Base-by-base conservation (phyloP, 2,113 vertebrate genomes). In the Prunella himalayana region DNA sequence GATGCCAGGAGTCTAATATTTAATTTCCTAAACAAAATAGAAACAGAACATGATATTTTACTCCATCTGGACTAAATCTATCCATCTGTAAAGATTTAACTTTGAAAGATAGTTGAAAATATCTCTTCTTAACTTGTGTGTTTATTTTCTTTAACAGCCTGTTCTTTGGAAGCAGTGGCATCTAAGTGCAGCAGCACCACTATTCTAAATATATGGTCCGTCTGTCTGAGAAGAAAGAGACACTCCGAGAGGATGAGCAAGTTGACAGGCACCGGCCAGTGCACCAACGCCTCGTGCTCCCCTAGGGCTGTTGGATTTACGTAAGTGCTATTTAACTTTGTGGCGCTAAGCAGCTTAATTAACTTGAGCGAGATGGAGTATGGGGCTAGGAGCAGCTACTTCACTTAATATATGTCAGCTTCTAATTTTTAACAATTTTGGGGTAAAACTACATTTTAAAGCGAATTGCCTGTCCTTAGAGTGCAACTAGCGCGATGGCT, bases 231-330 rank as follows among this genome's bases (percentile, higher is more conserved):
- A 5, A 15, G 57, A n/a, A 20, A 44, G 25, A 39, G 59, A 2
- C 4, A 3, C n/a, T 35, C 11, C 0, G 53, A 6, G 19, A 15
- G 20, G 39, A 28, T 0, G 24, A 39, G 10, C 33, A 13, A 8
- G 33, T 2, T 56, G 79, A 5, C 45, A 10, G 49, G n/a, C 47
- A 35, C 35, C 3, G 12, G 15, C 39, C 49, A 3, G 30, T 2
- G 19, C 68, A 7, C 22, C 51, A 6, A 5, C 0, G 1, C 47
- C 44, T 49, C 31, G 1, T 2, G 25, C 3, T 24, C 42, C 30
- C 15, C 42, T 15, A 0, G 15, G 22, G 51, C 47, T 60, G 20
- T 1, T 1, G 10, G 27, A 23, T 6, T 59, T 33, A 9, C 2
- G 18, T 30, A 25, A 76, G 71, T 19, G 75, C 56, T 11, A 20